Conservation (phyloP, 2,888 invertebrate genomes). For the Dascillus cervinus region DNA sequence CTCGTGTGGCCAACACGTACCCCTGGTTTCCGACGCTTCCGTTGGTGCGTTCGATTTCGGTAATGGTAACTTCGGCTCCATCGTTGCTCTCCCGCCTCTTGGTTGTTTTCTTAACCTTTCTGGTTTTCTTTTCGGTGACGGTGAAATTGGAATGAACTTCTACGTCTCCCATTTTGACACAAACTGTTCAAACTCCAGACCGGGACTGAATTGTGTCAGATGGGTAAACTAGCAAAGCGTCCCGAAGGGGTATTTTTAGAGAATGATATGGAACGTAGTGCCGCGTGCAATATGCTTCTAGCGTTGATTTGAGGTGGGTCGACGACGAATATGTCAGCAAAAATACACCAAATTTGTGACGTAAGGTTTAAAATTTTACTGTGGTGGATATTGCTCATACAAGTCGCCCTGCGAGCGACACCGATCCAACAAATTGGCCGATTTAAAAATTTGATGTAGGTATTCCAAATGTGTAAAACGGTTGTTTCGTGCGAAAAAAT, state of each 20-base stretch:
- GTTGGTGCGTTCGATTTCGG: constrained; percentile 64
- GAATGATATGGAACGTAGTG: constrained; percentile 37
- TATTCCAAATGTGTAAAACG: no score
- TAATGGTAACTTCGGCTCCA: constrained; percentile 72
- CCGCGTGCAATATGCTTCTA: constrained; percentile 26
- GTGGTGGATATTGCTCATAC: background rate
- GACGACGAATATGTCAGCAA: constrained; percentile 16
- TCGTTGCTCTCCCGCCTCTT: constrained; percentile 71
- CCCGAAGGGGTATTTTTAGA: constrained; percentile 41
- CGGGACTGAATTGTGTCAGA: constrained; percentile 32
- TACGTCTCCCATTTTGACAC: constrained; percentile 74
- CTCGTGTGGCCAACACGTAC: constrained; percentile 65
- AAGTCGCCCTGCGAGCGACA: no score
- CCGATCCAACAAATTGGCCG: no score
- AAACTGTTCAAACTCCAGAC: constrained; percentile 23
- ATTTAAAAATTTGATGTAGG: no score
- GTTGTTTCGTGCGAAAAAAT: no score
- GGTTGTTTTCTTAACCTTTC: constrained; percentile 85
- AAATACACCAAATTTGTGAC: constrained; percentile 17
- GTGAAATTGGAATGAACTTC: constrained; percentile 81
- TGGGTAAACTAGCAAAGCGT: constrained; percentile 33
- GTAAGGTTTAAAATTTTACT: background rate
- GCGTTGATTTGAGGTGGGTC: constrained; percentile 16
- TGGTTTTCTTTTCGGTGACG: constrained; percentile 76
- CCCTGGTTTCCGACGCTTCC: constrained; percentile 58